Evolutionary conservation across 2,113 vertebrate genomes (phyloP), one percentile per base, ranked within the genome.

Genomic region (Elaphurus davidianus): DNA sequence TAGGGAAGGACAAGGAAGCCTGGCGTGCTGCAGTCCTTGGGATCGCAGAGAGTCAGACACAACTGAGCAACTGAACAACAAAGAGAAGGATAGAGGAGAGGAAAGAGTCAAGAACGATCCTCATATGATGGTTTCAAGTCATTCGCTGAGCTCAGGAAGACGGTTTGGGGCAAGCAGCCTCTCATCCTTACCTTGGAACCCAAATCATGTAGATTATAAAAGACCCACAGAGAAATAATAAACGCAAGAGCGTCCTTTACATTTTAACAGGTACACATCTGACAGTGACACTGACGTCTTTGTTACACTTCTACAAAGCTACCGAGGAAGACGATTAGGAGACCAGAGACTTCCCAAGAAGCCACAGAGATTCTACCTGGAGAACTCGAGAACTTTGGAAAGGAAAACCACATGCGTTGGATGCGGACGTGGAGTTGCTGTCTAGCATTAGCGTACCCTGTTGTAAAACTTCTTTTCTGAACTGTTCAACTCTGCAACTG

Each of bases 361-460:
- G 21, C 5, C 5, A 0, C 21, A 5, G 59, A 28, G 40, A n/a
- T 57, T 25, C 74, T 23, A 9, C 57, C 28, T n/a, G 3, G 14
- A 30, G 55, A 55, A 52, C 23, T 40, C 4, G 27, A 8, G 13
- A 62, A 33, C 16, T 55, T 13, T 40, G 12, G 36, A 27, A 52
- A 19, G 7, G 17, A 71, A 54, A 79, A 47, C 15, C 6, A 7
- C 0, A 1, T 9, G 1, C 40, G 47, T 19, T 11, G 5, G 8
- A 10, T 3, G 23, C 11, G 14, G 21, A 45, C 6, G 30, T 0
- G 33, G 33, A 33, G 4, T 5, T 87, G 6, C 50, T 30, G 25
- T 8, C 43, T 33, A 52, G 43, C 23, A 15, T 10, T 7, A 2
- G 14, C 52, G 55, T 10, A 17, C 2, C 5, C 12, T 54, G 21